Percentiles rank a stretch among this genome's conserved stretches.
phyloP scores from a whole-genome alignment of 2,888 invertebrate species.

The Metacarcinus magister region DNA sequence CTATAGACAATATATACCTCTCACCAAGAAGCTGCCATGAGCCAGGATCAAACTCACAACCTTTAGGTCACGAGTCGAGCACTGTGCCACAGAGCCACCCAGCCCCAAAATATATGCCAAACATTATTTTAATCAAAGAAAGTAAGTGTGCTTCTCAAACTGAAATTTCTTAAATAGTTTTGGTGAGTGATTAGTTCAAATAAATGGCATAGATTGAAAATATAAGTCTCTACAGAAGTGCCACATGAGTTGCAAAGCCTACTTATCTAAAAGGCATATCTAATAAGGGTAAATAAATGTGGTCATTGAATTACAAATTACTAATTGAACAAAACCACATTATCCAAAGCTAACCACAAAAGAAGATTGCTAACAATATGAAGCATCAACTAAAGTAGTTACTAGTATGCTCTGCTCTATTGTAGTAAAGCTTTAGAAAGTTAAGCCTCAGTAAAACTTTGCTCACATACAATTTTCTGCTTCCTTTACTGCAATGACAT shows the following conservation, averaged over 20 bases:
- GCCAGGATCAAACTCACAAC: too few species aligned
- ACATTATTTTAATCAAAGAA: not conserved
- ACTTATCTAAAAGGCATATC: not conserved
- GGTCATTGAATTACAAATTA: not conserved
- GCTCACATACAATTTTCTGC: not conserved
- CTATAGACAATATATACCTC: too few species aligned
- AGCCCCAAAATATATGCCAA: too few species aligned
- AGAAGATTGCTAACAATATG: not conserved
- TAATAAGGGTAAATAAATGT: not conserved
- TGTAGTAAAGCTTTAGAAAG: not conserved
- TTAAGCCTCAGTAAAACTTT: not conserved
- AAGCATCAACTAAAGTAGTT: constrained; percentile 31
- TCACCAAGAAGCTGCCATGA: too few species aligned
- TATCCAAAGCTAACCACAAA: not conserved
- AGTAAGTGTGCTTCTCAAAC: not conserved
- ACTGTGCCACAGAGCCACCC: too few species aligned
- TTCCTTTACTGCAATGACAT: not conserved
- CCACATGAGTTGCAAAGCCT: not conserved
- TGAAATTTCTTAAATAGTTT: not conserved
- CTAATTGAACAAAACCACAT: not conserved
- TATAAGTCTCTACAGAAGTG: not conserved
- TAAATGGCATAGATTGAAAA: not conserved
- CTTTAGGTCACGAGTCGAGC: too few species aligned
- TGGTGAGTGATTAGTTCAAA: not conserved
- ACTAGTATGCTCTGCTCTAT: not conserved